Percentiles rank a stretch among this genome's conserved stretches.
Conservation (phyloP, 2,113 vertebrate species). For the Turnix velox region DNA sequence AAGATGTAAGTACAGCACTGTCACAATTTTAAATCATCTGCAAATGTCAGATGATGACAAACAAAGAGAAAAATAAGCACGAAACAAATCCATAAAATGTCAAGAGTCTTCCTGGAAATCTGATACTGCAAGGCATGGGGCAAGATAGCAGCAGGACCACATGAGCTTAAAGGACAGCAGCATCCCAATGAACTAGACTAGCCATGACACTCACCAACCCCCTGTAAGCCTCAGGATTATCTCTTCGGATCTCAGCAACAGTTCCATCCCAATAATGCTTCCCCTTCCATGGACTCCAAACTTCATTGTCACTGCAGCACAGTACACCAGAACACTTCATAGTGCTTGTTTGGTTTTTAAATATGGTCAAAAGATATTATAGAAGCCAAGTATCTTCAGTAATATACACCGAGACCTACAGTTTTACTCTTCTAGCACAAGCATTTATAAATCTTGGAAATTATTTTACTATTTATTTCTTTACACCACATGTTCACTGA, state of each 20-base stretch:
- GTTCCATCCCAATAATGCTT: neutral
- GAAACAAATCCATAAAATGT: neutral
- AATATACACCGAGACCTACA: neutral
- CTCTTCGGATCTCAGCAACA: neutral
- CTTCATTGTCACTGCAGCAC: neutral
- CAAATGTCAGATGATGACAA: neutral
- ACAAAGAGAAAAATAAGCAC: neutral
- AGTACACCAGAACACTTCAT: neutral
- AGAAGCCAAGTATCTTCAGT: neutral
- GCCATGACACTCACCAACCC: neutral
- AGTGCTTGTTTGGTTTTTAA: neutral
- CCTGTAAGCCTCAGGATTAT: accelerated
- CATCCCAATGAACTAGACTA: neutral
- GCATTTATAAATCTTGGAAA: neutral
- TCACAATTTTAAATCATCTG: neutral
- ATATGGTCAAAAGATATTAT: neutral
- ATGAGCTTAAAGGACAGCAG: neutral
- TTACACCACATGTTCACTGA: neutral
- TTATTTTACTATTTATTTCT: neutral
- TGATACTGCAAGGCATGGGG: neutral
- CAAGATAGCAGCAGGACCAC: neutral
- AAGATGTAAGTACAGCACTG: neutral
- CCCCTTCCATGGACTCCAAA: accelerated
- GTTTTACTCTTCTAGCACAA: neutral
- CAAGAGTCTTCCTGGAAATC: neutral